Conservation (phyloP, 2,113 vertebrate species). For the Cettia cetti region DNA sequence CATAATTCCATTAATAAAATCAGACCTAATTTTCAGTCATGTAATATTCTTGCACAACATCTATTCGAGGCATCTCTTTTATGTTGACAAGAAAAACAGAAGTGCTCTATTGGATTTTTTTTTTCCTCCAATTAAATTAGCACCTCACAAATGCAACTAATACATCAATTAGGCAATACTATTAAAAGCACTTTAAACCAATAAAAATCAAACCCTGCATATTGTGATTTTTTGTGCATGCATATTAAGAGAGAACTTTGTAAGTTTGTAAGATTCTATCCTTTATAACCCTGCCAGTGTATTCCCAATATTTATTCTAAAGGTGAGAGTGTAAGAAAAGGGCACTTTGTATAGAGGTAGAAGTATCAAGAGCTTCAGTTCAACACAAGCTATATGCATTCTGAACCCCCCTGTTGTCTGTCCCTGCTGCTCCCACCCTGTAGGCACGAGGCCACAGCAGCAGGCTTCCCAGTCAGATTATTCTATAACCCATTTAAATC, state of each 20-base stretch:
- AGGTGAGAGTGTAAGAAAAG: background rate
- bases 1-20: background rate
- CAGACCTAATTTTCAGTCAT: constrained; percentile 11
- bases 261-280: background rate
- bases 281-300: background rate
- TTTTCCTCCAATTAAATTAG: constrained; percentile 44
- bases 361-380: background rate
- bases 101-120: background rate
- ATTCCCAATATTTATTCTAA: background rate
- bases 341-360: background rate
- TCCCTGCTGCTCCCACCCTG: background rate
- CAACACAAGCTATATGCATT: fast-evolving
- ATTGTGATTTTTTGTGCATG: background rate
- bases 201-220: constrained; percentile 18
- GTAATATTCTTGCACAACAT: constrained; percentile 15
- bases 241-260: background rate
- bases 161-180: constrained; percentile 24
- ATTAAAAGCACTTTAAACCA: constrained; percentile 46
- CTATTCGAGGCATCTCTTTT: constrained; percentile 19
- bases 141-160: constrained; percentile 37
- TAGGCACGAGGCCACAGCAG: background rate
- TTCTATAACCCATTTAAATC: background rate
- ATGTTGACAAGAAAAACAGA: constrained; percentile 25
- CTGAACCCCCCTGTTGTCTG: background rate
- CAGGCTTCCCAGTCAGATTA: background rate